Evolutionary conservation across 1,140 invertebrate genomes (phyloP), one percentile per base, ranked within the genome.

Genomic region (Holcopasites calliopsidis): DNA sequence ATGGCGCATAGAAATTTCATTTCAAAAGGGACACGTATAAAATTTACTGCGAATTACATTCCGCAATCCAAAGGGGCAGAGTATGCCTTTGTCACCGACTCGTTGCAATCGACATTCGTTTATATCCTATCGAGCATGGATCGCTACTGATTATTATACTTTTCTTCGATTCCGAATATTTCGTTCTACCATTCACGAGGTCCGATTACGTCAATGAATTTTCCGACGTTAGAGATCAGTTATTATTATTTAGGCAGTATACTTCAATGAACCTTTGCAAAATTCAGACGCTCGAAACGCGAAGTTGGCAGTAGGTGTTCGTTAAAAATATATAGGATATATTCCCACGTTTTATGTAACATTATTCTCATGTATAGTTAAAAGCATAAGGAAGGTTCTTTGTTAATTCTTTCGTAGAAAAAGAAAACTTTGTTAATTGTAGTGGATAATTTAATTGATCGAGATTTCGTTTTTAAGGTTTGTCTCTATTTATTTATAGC

Each of bases 1-100:
- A 73, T 38, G n/a, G 40, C 35, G n/a, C 40, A 42, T 49, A 57
- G 6, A 64, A 64, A 50, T 65, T 23, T 54, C 75, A 72, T 73
- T 3, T 72, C 35, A 42, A 33, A 58, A 57, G 8, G 44, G 50
- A 13, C 40, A 11, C 7, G 28, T 18, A 13, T n/a, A 26, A 70
- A 47, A 38, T 49, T 47, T 33, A 28, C 18, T 66, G n/a, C 16
- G 16, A 42, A 61, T 47, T 33, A 44, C 68, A 60, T 35, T 40
- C 38, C 7, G 2, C 10, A 18, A 26, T 57, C 40, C 13, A 23
- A 16, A 10, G 6, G 2, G 35, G 26, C 0, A 11, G 13, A 28
- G 13, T 28, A 40, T 7, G 1, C 18, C 11, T 21, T 23, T 40
- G 28, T 16, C 18, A 47, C 38, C 44, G n/a, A 26, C 26, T 3